A percentile compares a stretch with the other conserved stretches of the same genome.
phyloP scores from a whole-genome alignment of 30 jellyfish, hydroid and myxozoan genomes.

The Cassiopea andromeda region DNA sequence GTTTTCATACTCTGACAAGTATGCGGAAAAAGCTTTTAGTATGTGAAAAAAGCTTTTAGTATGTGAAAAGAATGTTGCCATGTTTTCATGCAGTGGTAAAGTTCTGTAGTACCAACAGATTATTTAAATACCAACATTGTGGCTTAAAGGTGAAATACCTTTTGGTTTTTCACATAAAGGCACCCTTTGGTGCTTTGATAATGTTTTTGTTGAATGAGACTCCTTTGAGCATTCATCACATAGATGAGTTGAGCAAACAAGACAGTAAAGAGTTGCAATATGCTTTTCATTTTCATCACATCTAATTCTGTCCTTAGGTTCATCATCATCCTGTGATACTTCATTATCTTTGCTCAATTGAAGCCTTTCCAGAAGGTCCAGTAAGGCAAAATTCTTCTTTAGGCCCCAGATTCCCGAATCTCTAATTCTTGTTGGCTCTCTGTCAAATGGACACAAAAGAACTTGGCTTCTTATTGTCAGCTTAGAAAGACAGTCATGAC shows the following conservation, averaged over 20 bases:
- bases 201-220: slow-evolving; percentile 84
- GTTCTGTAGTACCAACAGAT: no score
- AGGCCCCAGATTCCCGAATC: slow-evolving; percentile 99
- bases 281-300: slow-evolving; percentile 95
- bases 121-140: not conserved
- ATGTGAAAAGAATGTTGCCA: no score
- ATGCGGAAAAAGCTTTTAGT: no score
- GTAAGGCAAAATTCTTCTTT: slow-evolving; percentile 88
- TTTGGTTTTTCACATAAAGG: slow-evolving; percentile 89
- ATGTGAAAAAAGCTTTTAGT: no score
- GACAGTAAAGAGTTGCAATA: slow-evolving; percentile 79
- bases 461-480: slow-evolving; percentile 54
- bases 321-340: slow-evolving; percentile 47
- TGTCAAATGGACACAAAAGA: slow-evolving; percentile 91
- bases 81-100: no score
- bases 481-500: slow-evolving; percentile 93
- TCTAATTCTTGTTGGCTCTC: slow-evolving; percentile 86
- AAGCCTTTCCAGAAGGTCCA: slow-evolving; percentile 86
- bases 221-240: slow-evolving; percentile 79
- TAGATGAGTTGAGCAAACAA: slow-evolving; percentile 88
- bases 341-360: slow-evolving; percentile 39
- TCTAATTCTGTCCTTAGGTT: not conserved
- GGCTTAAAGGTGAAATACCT: slow-evolving; percentile 9
- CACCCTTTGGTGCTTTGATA: slow-evolving; percentile 80
- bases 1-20: no score